Evolutionary conservation across 2,888 invertebrate genomes (phyloP).

Genomic region (Cremastinae sp.): DNA sequence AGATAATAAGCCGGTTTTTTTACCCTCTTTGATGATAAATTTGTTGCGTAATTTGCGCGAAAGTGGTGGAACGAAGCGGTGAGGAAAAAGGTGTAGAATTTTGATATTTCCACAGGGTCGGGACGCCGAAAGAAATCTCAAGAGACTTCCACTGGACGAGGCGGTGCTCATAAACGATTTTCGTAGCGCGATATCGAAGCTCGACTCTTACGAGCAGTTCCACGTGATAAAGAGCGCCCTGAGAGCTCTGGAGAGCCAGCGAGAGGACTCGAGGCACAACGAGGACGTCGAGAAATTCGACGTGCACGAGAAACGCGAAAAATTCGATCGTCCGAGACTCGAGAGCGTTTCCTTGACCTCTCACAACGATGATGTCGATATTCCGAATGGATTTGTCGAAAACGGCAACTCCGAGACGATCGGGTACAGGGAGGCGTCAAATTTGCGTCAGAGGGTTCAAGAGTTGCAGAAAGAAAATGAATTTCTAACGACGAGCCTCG

Average conservation of each 20-base stretch:
- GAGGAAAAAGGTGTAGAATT: neutral
- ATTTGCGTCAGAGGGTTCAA: constrained; percentile 80
- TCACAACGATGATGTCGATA: constrained; percentile 60
- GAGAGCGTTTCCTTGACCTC: constrained; percentile 66
- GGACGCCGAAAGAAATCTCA: constrained; percentile 75
- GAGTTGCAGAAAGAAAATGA: constrained; percentile 83
- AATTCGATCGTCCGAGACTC: constrained; percentile 61
- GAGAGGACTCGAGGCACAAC: constrained; percentile 65
- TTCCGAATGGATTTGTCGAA: constrained; percentile 59
- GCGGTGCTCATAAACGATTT: constrained; percentile 76
- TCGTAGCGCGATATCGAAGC: constrained; percentile 75
- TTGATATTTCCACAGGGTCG: constrained; percentile 68
- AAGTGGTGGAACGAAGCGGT: neutral
- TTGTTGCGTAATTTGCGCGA: neutral
- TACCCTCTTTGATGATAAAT: constrained; percentile 5
- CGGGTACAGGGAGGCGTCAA: constrained; percentile 70
- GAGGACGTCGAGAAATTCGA: constrained; percentile 71
- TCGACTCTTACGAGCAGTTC: constrained; percentile 76
- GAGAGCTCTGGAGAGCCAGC: constrained; percentile 70
- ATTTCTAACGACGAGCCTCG: constrained; percentile 83
- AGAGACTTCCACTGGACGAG: constrained; percentile 75
- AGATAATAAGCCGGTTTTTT: constrained; percentile 15
- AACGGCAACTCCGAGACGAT: constrained; percentile 24
- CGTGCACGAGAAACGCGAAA: constrained; percentile 66
- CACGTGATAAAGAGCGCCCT: constrained; percentile 74